phyloP scores from a whole-genome alignment of 1,140 invertebrate genomes.

The Tetraneura akinire region DNA sequence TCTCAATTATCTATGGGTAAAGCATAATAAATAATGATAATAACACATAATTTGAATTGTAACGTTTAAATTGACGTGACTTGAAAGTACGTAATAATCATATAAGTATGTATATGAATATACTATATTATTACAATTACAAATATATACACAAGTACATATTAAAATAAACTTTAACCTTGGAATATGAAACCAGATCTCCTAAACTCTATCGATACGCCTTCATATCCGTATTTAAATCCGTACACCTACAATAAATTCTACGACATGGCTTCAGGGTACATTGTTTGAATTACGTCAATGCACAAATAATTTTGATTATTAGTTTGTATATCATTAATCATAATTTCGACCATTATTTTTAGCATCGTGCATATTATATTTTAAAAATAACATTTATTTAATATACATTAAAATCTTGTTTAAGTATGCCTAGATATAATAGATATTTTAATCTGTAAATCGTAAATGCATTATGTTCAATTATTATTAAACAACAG shows the following conservation, averaged over 20 bases:
- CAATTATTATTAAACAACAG: no score
- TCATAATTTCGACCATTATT: not conserved
- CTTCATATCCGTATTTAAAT: slow-evolving; percentile 27
- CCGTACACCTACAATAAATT: slow-evolving; percentile 4
- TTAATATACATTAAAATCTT: no score
- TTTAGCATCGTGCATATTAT: not conserved
- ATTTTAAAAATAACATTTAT: no score
- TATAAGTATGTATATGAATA: no score
- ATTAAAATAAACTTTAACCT: slow-evolving; percentile 5
- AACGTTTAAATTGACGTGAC: slow-evolving; percentile 4
- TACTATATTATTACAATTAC: no score
- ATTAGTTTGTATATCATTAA: not conserved
- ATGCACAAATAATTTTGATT: slow-evolving; percentile 2
- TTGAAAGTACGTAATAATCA: not conserved
- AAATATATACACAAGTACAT: slow-evolving; percentile 8
- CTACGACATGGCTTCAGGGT: not conserved
- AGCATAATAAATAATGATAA: slow-evolving; percentile 13
- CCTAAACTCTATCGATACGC: slow-evolving; percentile 21
- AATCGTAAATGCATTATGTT: no score
- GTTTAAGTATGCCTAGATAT: no score
- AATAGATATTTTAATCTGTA: no score
- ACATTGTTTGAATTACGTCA: not conserved
- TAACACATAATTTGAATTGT: not conserved
- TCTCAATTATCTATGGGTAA: not conserved
- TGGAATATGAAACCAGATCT: slow-evolving; percentile 25